Percentiles rank a stretch among this genome's conserved stretches.
phyloP scores from a whole-genome alignment of 2,888 invertebrate genomes.

The Perithous albicinctus region DNA sequence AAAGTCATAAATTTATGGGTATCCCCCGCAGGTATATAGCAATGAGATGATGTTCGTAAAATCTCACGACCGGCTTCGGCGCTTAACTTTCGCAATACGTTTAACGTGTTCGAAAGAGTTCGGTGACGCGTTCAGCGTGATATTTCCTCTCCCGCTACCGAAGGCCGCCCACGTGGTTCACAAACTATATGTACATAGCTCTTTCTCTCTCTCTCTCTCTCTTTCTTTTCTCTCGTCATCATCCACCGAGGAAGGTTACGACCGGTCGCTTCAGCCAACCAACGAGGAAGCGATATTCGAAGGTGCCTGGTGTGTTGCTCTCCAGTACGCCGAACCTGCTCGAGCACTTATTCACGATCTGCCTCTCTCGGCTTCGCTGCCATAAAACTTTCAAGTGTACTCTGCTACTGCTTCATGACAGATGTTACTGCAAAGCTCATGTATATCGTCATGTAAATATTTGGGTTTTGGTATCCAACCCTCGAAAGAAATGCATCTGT shows the following conservation, averaged over 20 bases:
- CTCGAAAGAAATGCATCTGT: background rate
- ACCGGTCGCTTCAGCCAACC: background rate
- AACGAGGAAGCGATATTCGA: conserved; percentile 40
- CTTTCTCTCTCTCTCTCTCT: too few species aligned
- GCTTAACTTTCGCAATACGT: conserved; percentile 10
- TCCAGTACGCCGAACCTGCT: conserved; percentile 11
- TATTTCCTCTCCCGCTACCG: conserved; percentile 18
- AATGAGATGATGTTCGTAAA: background rate
- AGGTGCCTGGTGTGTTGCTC: background rate
- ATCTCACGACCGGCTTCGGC: background rate
- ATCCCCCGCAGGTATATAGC: background rate
- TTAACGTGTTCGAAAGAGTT: conserved; percentile 37
- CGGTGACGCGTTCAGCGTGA: conserved; percentile 11
- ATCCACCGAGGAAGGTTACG: conserved; percentile 37
- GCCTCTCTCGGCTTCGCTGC: background rate
- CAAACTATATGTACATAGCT: conserved; percentile 9
- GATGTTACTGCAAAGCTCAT: background rate
- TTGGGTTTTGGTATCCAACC: background rate
- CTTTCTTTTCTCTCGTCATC: conserved; percentile 34
- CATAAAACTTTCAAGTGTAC: background rate
- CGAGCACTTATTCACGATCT: conserved; percentile 18
- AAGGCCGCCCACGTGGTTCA: conserved; percentile 58
- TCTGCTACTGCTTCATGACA: background rate
- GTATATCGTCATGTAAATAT: background rate
- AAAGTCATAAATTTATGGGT: background rate